phyloP scores from a whole-genome alignment of 2,113 vertebrate genomes.

The Sprattus sprattus region DNA sequence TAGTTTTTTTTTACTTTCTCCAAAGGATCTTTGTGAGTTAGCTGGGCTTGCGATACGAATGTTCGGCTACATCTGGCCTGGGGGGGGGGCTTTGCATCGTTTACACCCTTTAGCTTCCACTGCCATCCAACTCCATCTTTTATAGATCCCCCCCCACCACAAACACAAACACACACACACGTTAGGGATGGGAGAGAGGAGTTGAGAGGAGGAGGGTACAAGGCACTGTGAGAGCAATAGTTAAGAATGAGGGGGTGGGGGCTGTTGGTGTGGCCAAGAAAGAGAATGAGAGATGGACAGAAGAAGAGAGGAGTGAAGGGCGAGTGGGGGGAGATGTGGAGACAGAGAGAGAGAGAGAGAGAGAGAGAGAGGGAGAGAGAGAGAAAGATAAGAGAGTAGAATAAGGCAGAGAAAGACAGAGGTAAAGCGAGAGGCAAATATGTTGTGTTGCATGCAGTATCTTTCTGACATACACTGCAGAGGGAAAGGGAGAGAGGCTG shows the following conservation, averaged over 20 bases:
- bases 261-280: not conserved
- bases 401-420: not conserved
- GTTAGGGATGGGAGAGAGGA: not conserved
- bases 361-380: not conserved
- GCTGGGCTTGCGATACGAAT: too few relatives aligned
- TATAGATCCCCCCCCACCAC: not conserved
- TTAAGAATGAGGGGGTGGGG: too few relatives aligned
- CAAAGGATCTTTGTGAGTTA: not conserved
- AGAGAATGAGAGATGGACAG: conserved; percentile 7
- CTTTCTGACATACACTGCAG: not conserved
- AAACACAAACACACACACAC: conserved; percentile 2
- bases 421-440: not conserved
- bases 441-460: not conserved
- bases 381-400: not conserved
- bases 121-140: not conserved
- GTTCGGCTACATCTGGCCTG: too few relatives aligned
- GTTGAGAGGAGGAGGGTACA: too few relatives aligned
- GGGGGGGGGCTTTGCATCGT: not conserved
- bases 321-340: not conserved
- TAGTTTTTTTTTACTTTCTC: not conserved
- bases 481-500: not conserved
- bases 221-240: too few relatives aligned
- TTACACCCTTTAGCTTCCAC: not conserved
- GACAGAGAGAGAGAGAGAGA: conserved; percentile 1
- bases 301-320: not conserved